Evolutionary conservation across 1,140 invertebrate species (phyloP).

Genomic region (Zaprionus camerounensis): DNA sequence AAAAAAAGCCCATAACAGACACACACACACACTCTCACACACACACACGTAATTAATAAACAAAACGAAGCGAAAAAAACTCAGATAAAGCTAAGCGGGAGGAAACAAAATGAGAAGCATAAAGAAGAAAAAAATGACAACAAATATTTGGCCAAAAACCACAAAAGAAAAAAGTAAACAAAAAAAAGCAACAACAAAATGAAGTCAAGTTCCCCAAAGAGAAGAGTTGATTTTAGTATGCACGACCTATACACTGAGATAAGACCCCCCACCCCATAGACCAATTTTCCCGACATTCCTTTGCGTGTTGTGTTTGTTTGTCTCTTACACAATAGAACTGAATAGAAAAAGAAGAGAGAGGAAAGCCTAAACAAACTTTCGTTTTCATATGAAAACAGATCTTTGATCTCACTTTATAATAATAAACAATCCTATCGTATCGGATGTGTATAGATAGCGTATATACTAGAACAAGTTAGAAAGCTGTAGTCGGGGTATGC

Average conservation of each 20-base stretch:
- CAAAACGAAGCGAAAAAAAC: slow-evolving; percentile 36
- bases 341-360: background rate
- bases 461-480: background rate
- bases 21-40: slow-evolving; percentile 27
- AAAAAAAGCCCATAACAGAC: slow-evolving; percentile 28
- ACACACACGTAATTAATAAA: slow-evolving; percentile 60
- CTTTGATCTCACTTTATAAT: slow-evolving; percentile 33
- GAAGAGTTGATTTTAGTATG: slow-evolving; percentile 15
- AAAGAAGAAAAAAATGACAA: slow-evolving; percentile 34
- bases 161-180: slow-evolving; percentile 38
- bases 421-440: slow-evolving; percentile 33
- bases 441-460: slow-evolving; percentile 28
- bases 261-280: background rate
- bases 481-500: background rate
- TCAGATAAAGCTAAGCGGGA: background rate
- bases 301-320: slow-evolving; percentile 15
- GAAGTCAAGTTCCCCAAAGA: slow-evolving; percentile 29
- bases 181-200: slow-evolving; percentile 9
- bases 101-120: slow-evolving; percentile 21
- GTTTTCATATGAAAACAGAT: slow-evolving; percentile 22
- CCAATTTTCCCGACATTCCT: slow-evolving; percentile 20
- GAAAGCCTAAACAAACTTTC: slow-evolving; percentile 63
- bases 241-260: background rate
- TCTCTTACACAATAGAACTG: slow-evolving; percentile 53
- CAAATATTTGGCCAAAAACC: slow-evolving; percentile 63